Conservation (phyloP, 1,140 invertebrate genomes). For the Andricus grossulariae region DNA sequence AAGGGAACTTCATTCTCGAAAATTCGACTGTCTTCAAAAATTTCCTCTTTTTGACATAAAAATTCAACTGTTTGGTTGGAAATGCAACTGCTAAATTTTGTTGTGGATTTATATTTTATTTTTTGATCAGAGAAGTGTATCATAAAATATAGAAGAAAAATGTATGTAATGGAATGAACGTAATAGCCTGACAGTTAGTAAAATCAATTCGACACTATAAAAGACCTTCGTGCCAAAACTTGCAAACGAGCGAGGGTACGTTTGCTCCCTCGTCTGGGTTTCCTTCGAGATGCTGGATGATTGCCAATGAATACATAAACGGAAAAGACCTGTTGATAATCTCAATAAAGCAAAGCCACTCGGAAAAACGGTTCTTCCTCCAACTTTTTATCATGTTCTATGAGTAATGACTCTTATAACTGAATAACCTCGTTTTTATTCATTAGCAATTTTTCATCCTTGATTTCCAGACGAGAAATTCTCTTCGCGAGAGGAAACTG, state of each 20-base stretch:
- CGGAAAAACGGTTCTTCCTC: constrained; percentile 3
- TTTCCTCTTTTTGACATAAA: too few relatives aligned
- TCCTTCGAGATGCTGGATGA: constrained; percentile 62
- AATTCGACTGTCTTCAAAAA: too few relatives aligned
- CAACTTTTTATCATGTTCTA: background rate
- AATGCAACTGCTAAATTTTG: too few relatives aligned
- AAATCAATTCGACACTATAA: constrained; percentile 30
- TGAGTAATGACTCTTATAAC: constrained; percentile 22
- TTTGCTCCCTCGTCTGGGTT: constrained; percentile 48
- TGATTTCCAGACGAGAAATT: constrained; percentile 1
- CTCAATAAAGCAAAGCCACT: constrained; percentile 38
- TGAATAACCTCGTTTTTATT: constrained; percentile 22
- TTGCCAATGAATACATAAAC: constrained; percentile 73
- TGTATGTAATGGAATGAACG: background rate
- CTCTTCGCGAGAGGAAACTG: background rate
- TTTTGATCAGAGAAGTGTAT: too few relatives aligned
- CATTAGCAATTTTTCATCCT: constrained; percentile 24
- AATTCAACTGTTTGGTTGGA: too few relatives aligned
- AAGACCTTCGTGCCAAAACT: constrained; percentile 53
- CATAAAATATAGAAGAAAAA: too few relatives aligned
- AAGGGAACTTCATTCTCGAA: too few relatives aligned
- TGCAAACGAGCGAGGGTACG: constrained; percentile 45
- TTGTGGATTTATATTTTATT: too few relatives aligned
- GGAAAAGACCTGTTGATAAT: constrained; percentile 72
- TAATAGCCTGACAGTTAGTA: constrained; percentile 22